A percentile compares a stretch with the other conserved stretches of the same genome.
These are phyloP conservation scores for Cosmopolites sordidus DNA, from an alignment of 2,888 invertebrate genomes.

Conservation along the genomic window DNA sequence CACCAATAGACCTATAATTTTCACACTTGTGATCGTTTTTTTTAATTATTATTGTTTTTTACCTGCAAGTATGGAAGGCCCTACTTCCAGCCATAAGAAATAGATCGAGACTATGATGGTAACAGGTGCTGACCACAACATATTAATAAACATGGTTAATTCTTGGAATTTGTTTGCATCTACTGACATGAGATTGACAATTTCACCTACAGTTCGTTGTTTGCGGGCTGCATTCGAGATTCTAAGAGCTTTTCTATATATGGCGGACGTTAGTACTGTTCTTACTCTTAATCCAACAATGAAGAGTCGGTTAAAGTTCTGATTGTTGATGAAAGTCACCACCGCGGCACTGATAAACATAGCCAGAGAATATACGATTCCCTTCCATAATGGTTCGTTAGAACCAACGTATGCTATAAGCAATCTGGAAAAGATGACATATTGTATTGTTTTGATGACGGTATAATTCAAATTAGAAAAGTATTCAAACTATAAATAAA, in stretches of 20 bases:
- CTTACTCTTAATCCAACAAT: slow-evolving; percentile 55
- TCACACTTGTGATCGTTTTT: no score
- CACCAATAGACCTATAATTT: slow-evolving; percentile 52
- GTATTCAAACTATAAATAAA: no score
- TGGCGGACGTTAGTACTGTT: slow-evolving; percentile 52
- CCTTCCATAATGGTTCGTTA: slow-evolving; percentile 51
- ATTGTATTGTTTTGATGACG: no score
- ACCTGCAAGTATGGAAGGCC: slow-evolving; percentile 54
- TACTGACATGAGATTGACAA: slow-evolving; percentile 52
- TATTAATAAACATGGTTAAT: slow-evolving; percentile 48
- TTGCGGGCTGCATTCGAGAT: slow-evolving; percentile 45
- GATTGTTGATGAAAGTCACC: slow-evolving; percentile 53
- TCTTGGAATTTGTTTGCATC: slow-evolving; percentile 51
- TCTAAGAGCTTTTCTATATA: slow-evolving; percentile 53
- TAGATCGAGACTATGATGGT: slow-evolving; percentile 54
- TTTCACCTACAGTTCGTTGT: slow-evolving; percentile 50
- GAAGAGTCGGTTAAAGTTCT: slow-evolving; percentile 54
- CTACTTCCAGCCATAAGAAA: slow-evolving; percentile 51
- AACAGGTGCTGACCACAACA: slow-evolving; percentile 52
- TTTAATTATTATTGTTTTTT: not conserved
- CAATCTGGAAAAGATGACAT: slow-evolving; percentile 23
- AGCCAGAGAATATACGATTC: slow-evolving; percentile 53
- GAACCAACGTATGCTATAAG: slow-evolving; percentile 43
- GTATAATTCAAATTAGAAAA: no score
- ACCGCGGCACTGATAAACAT: slow-evolving; percentile 52